Base-by-base conservation (phyloP, 2,113 vertebrate species). In the Clinocottus analis region DNA sequence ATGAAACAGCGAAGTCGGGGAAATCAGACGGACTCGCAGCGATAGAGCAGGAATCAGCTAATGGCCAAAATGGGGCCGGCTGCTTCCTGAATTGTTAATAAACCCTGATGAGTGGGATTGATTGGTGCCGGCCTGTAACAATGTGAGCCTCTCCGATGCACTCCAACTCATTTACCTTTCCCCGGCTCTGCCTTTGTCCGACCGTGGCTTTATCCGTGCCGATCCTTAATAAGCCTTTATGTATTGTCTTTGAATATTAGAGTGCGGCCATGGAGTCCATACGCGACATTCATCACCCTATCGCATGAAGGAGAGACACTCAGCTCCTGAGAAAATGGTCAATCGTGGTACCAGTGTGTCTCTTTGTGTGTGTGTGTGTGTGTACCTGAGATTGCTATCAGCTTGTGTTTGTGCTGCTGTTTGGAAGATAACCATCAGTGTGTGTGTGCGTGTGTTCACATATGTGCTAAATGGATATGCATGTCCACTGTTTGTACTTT, bases 41-140 rank as follows among this genome's bases (percentile, higher is more conserved):
- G 16, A 45, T 45, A 10, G 71, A 67, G 78, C 73, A 72, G 67
- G 84, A 82, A 58, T 86, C 66, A 39, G 68, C 87, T 90, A 75
- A 90, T 93, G 77, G 80, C 81, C 80, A 65, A 75, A 89, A 77
- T 47, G 84, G 80, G 59, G 23, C 76, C 1, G 72, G 37, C 87
- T 65, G 70, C 85, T 83, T 88, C 87, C 81, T 91, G 91, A 86
- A 91, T 90, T 80, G 85, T 91, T 91, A 93, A 93, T 89, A 90
- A 90, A 91, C 41, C 53, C 76, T 77, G 85, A 86, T 88, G 90
- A 84, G 87, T 35, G 82, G 79, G 89, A 93, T 90, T 90, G 87
- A 91, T 91, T 84, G 75, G 83, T 19, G 33, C 74, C 5, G 83
- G 87, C 67, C 75, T 62, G 83, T 49, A 90, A 90, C 90, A 90